These are phyloP conservation scores for Noctuana brunneofusca DNA, from an alignment of 2,888 invertebrate genomes.

Conservation along the genomic window DNA sequence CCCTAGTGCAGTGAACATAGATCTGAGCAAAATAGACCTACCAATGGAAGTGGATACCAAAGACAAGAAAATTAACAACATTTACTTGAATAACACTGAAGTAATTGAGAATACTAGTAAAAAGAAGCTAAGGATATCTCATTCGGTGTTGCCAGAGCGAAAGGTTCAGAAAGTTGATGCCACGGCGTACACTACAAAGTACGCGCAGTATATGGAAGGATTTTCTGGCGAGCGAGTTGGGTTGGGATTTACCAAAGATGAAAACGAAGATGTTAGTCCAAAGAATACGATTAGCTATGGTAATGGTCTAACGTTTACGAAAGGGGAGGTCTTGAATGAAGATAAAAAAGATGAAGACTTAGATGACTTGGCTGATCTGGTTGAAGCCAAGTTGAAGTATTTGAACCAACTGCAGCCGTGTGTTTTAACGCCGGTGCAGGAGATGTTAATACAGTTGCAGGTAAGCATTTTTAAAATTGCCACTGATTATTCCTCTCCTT, in stretches of 20 bases:
- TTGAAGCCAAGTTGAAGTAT: constrained; percentile 80
- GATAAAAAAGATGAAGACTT: constrained; percentile 65
- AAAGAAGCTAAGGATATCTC: constrained; percentile 73
- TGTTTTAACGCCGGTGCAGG: constrained; percentile 77
- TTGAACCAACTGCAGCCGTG: constrained; percentile 73
- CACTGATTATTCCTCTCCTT: too few species aligned
- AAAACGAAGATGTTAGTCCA: constrained; percentile 50
- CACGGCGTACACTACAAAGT: constrained; percentile 73
- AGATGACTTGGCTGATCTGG: constrained; percentile 64
- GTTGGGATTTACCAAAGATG: constrained; percentile 70
- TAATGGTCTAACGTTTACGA: constrained; percentile 75
- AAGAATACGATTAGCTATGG: constrained; percentile 71
- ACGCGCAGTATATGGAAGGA: constrained; percentile 72
- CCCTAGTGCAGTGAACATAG: constrained; percentile 49
- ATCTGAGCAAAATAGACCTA: constrained; percentile 46
- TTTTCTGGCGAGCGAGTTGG: constrained; percentile 75
- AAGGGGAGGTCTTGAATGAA: constrained; percentile 77
- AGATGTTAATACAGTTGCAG: constrained; percentile 83
- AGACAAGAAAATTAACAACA: constrained; percentile 67
- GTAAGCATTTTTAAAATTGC: constrained; percentile 51
- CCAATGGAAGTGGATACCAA: constrained; percentile 38
- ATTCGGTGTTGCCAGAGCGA: constrained; percentile 66
- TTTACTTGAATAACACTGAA: constrained; percentile 63
- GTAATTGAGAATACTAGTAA: constrained; percentile 52
- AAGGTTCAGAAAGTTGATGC: constrained; percentile 57